Evolutionary conservation across 2,113 vertebrate genomes (phyloP).

Genomic region (Herpailurus yagouaroundi): DNA sequence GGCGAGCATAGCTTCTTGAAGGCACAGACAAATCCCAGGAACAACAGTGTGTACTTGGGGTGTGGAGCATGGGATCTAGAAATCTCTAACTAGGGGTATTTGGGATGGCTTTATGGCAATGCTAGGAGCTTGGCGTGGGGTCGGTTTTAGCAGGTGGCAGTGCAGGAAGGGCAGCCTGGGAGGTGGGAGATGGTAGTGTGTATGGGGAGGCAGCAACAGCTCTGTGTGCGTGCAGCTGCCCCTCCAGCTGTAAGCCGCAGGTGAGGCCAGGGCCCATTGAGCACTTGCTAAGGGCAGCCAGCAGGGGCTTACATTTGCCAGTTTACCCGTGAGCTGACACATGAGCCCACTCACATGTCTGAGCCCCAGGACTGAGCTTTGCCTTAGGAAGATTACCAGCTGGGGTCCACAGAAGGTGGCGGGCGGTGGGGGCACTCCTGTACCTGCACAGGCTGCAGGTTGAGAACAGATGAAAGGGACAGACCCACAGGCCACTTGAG

Average conservation of each 20-base stretch:
- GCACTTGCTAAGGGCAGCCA: rapidly evolving
- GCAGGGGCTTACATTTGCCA: too few relatives aligned
- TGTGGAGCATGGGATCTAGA: neutral
- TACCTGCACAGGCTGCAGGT: neutral
- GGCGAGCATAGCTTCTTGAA: neutral
- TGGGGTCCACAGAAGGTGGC: rapidly evolving
- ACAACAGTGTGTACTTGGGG: neutral
- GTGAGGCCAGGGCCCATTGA: neutral
- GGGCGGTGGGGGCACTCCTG: too few relatives aligned
- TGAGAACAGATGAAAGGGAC: neutral
- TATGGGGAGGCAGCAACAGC: rapidly evolving
- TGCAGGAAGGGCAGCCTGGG: neutral
- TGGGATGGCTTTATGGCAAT: rapidly evolving
- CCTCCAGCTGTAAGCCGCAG: neutral
- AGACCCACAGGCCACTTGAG: neutral
- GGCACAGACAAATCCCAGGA: too few relatives aligned
- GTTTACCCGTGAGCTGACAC: neutral
- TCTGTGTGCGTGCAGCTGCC: neutral
- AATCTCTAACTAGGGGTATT: neutral
- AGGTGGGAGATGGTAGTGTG: neutral
- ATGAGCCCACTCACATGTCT: neutral
- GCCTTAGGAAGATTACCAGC: rapidly evolving
- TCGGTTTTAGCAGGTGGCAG: neutral
- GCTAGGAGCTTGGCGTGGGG: neutral
- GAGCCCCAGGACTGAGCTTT: neutral